Evolutionary conservation across 2,113 vertebrate species (phyloP), one percentile per base, ranked within the genome.

Genomic region (Xiphophorus maculatus): DNA sequence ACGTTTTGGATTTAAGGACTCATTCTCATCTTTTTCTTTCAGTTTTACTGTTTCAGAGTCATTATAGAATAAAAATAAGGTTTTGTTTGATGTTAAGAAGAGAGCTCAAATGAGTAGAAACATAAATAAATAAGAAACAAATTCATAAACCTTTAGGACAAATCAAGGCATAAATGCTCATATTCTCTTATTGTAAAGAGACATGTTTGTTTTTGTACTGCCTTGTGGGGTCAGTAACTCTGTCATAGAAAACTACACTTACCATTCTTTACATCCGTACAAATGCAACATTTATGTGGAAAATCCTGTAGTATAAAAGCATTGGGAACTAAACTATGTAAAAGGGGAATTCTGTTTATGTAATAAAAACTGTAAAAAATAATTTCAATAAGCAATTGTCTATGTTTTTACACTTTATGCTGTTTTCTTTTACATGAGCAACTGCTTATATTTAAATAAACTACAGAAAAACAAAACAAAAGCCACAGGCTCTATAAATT

Each of bases 261-360:
- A n/a, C 28, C 15, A 25, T 5, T 62, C 6, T 37, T 44, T 40
- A 78, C 28, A 63, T 63, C 22, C 64, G 44, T 73, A 40, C 40
- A 27, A 7, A 54, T 54, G 48, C 48, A 28, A 5, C 42, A 61
- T 75, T 67, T 0, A 22, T 48, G 33, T 54, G 32, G 17, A 73
- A 68, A 9, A 66, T 65, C 4, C 17, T 35, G 40, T 27, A 77
- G 81, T 77, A 76, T 68, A 61, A 86, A 85, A 77, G 37, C 66
- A 62, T 64, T 51, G 70, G 19, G 73, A 81, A 64, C 40, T 64
- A 69, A 77, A 86, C 8, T 69, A 69, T 69, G 25, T 37, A 73
- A 19, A 30, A 61, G 32, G 69, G 29, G 66, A 72, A 82, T 61
- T 48, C 4, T 27, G 29, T 42, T 58, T 10, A 25, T 48, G 67